Percentiles rank a stretch among this genome's conserved stretches.
Conservation (phyloP, 1,140 invertebrate species). For the Drosophila ficusphila region DNA sequence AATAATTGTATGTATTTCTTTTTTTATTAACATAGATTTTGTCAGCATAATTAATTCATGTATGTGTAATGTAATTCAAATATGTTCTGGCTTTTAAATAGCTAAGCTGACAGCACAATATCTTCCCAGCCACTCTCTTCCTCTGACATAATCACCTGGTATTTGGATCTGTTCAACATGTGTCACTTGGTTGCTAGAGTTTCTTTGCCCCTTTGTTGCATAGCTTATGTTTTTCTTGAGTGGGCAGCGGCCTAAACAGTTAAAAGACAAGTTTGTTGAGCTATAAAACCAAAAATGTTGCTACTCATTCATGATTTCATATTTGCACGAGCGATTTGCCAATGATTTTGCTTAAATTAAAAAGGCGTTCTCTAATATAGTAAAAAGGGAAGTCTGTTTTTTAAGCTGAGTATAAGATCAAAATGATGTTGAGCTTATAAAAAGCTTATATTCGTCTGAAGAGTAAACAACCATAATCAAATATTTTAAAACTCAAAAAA, state of each 20-base stretch:
- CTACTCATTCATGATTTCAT: slow-evolving; percentile 23
- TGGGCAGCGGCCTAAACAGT: slow-evolving; percentile 30
- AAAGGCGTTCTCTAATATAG: background rate
- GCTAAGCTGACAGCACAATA: background rate
- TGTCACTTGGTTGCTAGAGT: slow-evolving; percentile 26
- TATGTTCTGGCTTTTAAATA: background rate
- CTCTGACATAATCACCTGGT: slow-evolving; percentile 61
- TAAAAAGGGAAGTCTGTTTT: background rate
- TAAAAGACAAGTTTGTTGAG: slow-evolving; percentile 57
- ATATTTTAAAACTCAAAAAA: background rate
- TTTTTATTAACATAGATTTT: no score
- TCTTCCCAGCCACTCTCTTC: background rate
- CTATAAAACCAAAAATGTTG: slow-evolving; percentile 63
- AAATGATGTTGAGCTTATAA: no score
- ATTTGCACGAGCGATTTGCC: slow-evolving; percentile 2
- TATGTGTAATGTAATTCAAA: no score
- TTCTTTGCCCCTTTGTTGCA: slow-evolving; percentile 49
- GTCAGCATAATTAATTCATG: background rate
- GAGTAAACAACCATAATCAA: no score
- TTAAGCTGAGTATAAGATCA: no score
- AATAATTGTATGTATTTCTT: no score
- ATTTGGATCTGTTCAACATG: slow-evolving; percentile 50
- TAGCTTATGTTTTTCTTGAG: slow-evolving; percentile 50
- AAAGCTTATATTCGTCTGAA: no score
- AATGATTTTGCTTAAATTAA: background rate